phyloP scores from a whole-genome alignment of 2,113 vertebrate genomes.

The Narcine bancroftii region DNA sequence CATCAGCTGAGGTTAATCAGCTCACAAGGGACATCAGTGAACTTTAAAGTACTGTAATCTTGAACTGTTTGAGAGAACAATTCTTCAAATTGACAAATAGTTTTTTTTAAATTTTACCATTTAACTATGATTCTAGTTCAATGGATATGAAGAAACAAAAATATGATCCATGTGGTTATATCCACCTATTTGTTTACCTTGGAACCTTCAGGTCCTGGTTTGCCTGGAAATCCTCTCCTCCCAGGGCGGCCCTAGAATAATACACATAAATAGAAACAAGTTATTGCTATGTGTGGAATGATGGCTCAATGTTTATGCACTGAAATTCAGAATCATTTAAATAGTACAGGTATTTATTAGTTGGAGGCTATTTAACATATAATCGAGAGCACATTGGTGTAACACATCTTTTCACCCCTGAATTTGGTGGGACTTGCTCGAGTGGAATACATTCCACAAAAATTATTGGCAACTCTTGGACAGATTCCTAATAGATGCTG shows the following conservation, averaged over 20 bases:
- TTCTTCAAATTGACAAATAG: background rate
- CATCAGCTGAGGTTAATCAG: background rate
- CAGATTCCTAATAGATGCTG: background rate
- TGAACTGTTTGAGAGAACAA: background rate
- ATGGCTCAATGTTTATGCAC: background rate
- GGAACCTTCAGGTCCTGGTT: conserved; percentile 67
- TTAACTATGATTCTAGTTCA: background rate
- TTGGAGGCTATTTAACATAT: no score
- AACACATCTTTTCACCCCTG: background rate
- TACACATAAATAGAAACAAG: conserved; percentile 45
- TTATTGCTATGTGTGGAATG: background rate
- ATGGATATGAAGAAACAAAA: background rate
- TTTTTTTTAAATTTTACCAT: background rate
- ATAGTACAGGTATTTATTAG: no score
- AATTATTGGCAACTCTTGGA: no score
- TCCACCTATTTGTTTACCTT: conserved; percentile 63
- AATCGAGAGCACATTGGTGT: background rate
- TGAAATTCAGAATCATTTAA: no score
- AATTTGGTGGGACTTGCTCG: background rate
- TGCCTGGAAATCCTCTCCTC: conserved; percentile 79
- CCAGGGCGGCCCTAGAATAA: conserved; percentile 77
- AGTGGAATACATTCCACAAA: background rate
- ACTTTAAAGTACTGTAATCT: background rate
- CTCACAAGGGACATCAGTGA: background rate
- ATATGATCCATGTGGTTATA: background rate